Base-by-base conservation (phyloP, 1,140 invertebrate species). In the Sesamia nonagrioides region DNA sequence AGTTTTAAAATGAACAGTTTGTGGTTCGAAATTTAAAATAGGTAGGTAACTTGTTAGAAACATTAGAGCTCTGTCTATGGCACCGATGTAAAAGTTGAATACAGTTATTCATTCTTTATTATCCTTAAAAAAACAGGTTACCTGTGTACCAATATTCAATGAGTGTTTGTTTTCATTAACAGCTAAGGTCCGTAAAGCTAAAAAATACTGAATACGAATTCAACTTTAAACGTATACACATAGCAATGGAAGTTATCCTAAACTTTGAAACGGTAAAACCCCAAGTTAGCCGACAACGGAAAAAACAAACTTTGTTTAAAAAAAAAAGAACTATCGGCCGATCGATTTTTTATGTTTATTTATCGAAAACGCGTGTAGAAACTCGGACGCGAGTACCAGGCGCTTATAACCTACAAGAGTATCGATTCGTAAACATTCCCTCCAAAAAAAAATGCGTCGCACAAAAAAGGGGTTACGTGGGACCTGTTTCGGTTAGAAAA, bases 391-490 rank as follows among this genome's bases (percentile, higher is more conserved):
- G 45, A 56, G 58, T 82, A 87, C 82, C 54, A 83, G 79, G 76
- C 84, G 77, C 73, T 85, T 84, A 90, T 88, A 91, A 89, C 86
- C 87, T 89, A 88, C 76, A 91, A 84, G 77, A 74, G 58, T 81
- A 88, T 89, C 83, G 88, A 90, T 89, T 88, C 77, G 80, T 85
- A 88, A 88, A 89, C 85, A 90, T 92, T 92, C 90, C 90, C 88
- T 90, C 89, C 88, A 92, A 88, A 92, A 89, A 42, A 87, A 91
- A 87, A 73, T 78, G 78, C 82, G 84, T 80, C 84, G 79, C 81
- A 92, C 83, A 91, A 91, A 92, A 92, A 94, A 92, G 88, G 91
- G 91, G 90, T 93, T 90, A 88, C 81, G 80, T 78, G 80, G 88
- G 86, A 92, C 90, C 89, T 92, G 90, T 80, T 91, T 84, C 86